These are phyloP conservation scores for Zootoca vivipara DNA, from an alignment of 2,113 vertebrate genomes.

Conservation along the genomic window DNA sequence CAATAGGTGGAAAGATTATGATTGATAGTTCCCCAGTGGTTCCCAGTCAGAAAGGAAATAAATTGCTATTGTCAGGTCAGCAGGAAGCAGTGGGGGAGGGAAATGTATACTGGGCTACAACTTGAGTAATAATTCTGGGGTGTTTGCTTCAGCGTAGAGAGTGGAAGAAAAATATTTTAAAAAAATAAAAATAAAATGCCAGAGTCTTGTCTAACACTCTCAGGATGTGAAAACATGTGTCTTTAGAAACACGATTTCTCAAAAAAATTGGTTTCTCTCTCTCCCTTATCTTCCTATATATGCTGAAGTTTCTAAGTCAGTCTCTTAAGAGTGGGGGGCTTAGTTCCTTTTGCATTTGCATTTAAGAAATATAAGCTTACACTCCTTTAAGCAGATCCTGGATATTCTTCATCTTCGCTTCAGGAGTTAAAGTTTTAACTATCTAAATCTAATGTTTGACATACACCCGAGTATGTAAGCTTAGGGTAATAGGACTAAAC, in stretches of 20 bases:
- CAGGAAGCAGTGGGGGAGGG: conserved; percentile 39
- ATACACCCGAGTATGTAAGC: conserved; percentile 33
- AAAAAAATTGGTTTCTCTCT: conserved; percentile 21
- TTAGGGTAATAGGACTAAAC: conserved; percentile 71
- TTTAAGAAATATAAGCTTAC: conserved; percentile 63
- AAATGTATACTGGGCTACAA: conserved; percentile 38
- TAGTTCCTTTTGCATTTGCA: conserved; percentile 58
- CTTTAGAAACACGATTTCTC: conserved; percentile 38
- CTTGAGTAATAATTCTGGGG: conserved; percentile 1
- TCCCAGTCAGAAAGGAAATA: conserved; percentile 69
- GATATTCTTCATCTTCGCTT: conserved; percentile 49
- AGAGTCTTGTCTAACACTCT: background rate
- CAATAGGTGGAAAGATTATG: conserved; percentile 78
- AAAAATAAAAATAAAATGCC: background rate
- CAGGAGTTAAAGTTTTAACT: conserved; percentile 67
- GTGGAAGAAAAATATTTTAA: background rate
- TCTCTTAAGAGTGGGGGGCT: conserved; percentile 52
- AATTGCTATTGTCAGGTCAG: conserved; percentile 60
- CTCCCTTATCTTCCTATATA: conserved; percentile 35
- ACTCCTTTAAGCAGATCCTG: conserved; percentile 57
- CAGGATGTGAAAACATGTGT: conserved; percentile 16
- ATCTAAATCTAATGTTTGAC: conserved; percentile 58
- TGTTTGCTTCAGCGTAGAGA: background rate
- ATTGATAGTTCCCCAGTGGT: conserved; percentile 77
- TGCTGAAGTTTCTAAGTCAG: conserved; percentile 36